Evolutionary conservation across 2,888 invertebrate species (phyloP).

Genomic region (Smittia sp.): DNA sequence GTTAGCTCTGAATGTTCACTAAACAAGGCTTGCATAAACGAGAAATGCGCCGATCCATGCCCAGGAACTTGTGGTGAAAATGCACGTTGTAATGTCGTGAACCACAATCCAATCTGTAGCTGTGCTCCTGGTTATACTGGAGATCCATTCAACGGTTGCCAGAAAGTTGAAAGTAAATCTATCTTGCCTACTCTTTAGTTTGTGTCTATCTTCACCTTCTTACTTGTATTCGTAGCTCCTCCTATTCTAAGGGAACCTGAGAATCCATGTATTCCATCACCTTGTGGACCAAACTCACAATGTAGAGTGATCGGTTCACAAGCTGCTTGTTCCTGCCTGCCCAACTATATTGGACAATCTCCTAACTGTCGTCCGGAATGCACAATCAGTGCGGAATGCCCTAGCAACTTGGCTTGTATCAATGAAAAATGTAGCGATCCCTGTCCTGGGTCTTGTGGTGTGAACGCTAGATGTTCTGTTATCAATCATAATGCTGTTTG

Average conservation of each 20-base stretch:
- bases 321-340: constrained; percentile 80
- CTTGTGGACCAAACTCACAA: constrained; percentile 80
- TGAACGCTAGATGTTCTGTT: constrained; percentile 78
- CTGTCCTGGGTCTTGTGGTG: constrained; percentile 79
- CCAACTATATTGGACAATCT: constrained; percentile 78
- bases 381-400: constrained; percentile 75
- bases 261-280: constrained; percentile 76
- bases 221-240: constrained; percentile 46
- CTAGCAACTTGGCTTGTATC: constrained; percentile 75
- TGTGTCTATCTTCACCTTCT: background rate
- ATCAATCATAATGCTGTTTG: constrained; percentile 81
- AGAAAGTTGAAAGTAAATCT: constrained; percentile 44
- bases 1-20: constrained; percentile 66
- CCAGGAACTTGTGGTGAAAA: constrained; percentile 64
- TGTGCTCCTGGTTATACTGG: constrained; percentile 61
- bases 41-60: constrained; percentile 66
- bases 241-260: constrained; percentile 56
- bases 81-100: constrained; percentile 65
- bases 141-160: constrained; percentile 62
- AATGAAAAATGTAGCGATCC: constrained; percentile 81
- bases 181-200: background rate
- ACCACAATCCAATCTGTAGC: constrained; percentile 67
- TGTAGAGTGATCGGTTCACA: constrained; percentile 76
- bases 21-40: constrained; percentile 61
- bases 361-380: constrained; percentile 86